Base-by-base conservation (phyloP, 2,888 invertebrate species). In the Microctonus hyperodae region DNA sequence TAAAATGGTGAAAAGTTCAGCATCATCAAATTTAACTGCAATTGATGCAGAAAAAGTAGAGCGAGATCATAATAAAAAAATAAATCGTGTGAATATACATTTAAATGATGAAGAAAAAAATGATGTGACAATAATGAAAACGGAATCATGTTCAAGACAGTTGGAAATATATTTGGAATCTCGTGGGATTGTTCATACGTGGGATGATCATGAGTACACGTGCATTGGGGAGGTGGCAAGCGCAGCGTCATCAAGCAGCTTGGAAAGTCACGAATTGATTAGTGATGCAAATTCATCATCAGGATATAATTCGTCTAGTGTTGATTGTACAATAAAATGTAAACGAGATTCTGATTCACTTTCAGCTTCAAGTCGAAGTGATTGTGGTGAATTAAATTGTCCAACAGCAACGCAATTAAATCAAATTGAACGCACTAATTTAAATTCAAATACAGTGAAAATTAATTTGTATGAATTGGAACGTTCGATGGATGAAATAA, bases 161-260 rank as follows among this genome's bases (percentile, higher is more conserved):
- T 53, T 62, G 20, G 62, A 62, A 23, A 53, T 62, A 51, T 62
- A 53, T 51, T 53, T 62, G n/a, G 62, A 62, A 16, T 62, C 62
- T 51, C 62, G 62, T 37, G 62, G 62, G 53, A 35, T 58, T 20
- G 44, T 44, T 44, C 50, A 50, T 33, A 58, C 53, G 58, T 67
- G 67, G 67, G 63, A 67, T 58, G 65, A 65, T 20, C 57, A 63
- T 40, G 65, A 65, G 53, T 66, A 61, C 56, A 55, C 55, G 55
- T 61, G 66, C 50, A 62, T 57, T 40, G 50, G 62, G 23, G 67
- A 67, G 37, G 48, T 57, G 13, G 50, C 50, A n/a, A 61, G 61
- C 35, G 64, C 65, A 16, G 65, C 57, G 50, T 67, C 67, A 33
- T 51, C 57, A 35, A 67, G 67, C 51, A 65, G 59, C 51, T 44